Base-by-base conservation (phyloP, 1,140 invertebrate species). In the Ditylenchus dipsaci region DNA sequence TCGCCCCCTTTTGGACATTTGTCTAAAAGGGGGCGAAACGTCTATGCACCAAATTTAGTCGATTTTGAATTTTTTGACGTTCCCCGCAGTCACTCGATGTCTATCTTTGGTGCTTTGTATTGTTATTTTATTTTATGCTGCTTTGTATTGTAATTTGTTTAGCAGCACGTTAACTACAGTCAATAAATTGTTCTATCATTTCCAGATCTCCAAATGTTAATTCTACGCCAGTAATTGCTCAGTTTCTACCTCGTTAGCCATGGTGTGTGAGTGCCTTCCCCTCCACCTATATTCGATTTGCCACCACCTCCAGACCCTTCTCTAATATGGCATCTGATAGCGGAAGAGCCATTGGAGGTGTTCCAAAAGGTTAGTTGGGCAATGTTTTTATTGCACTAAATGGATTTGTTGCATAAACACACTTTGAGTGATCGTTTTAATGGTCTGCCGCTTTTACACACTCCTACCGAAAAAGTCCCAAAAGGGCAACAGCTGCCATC, bases 211-310 rank as follows among this genome's bases (percentile, higher is more conserved):
- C 33, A 38, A 38, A 38, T 38, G 33, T 11, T 5, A 38, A 38
- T 11, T 5, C 33, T 11, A 38, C 33, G 11, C 11, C 33, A 38
- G 11, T 38, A 38, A 38, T 38, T 38, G 33, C 33, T 38, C 33
- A 38, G 11, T 38, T 38, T 38, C 3, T 38, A 11, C 11, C 11
- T 38, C 11, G 33, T 11, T 11, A 38, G 33, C 33, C 33, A 38
- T 19, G 49, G 49, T 61, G 59, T 61, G 59, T 29, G 29, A 61
- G 38, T 61, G 59, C 38, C 27, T 61, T 61, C 38, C 59, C 19
- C 59, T 3, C 59, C 59, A 30, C 59, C 59, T 61, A 19, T 61
- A 5, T 61, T 61, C 59, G 59, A 61, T 27, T n/a, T 61, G 29
- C 59, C 59, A 21, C 5, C 59, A 1, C 59, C 59, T 61, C 59